A percentile compares a stretch with the other conserved stretches of the same genome.
phyloP scores from a whole-genome alignment of 1,140 invertebrate species.

The Cheumatopsyche charites region DNA sequence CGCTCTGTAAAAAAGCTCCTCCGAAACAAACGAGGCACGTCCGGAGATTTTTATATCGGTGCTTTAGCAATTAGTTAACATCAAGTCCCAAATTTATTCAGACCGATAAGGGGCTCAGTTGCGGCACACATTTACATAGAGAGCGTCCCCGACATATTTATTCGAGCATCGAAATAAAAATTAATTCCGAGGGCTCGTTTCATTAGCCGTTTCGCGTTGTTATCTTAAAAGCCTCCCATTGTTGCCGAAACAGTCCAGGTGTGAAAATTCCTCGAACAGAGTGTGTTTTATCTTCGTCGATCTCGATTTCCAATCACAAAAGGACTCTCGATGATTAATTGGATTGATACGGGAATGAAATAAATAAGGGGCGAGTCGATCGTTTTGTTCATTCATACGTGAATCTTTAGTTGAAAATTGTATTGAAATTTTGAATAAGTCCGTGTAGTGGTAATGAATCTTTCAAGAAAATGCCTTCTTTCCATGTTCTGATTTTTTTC shows the following conservation, averaged over 20 bases:
- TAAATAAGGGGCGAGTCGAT: background rate
- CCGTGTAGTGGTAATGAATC: background rate
- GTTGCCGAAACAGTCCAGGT: background rate
- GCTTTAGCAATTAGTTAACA: background rate
- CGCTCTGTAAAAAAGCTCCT: background rate
- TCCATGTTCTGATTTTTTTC: background rate
- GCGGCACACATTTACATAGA: too few species aligned
- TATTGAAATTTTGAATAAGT: constrained; percentile 1
- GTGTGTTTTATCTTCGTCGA: background rate
- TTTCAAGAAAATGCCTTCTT: background rate
- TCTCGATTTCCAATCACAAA: constrained; percentile 9
- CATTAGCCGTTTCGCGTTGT: too few species aligned
- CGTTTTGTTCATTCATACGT: background rate
- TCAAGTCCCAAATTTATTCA: too few species aligned
- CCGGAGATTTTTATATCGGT: background rate
- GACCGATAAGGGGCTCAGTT: too few species aligned
- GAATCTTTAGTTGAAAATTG: background rate
- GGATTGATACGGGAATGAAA: constrained; percentile 1
- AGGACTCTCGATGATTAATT: constrained; percentile 13
- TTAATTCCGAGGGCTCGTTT: too few species aligned
- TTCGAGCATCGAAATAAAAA: too few species aligned
- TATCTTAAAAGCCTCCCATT: too few species aligned
- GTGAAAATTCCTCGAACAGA: background rate
- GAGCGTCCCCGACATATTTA: too few species aligned
- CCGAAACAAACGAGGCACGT: background rate